Base-by-base conservation (phyloP, 2,113 vertebrate genomes). In the Psephotus haematonotus region DNA sequence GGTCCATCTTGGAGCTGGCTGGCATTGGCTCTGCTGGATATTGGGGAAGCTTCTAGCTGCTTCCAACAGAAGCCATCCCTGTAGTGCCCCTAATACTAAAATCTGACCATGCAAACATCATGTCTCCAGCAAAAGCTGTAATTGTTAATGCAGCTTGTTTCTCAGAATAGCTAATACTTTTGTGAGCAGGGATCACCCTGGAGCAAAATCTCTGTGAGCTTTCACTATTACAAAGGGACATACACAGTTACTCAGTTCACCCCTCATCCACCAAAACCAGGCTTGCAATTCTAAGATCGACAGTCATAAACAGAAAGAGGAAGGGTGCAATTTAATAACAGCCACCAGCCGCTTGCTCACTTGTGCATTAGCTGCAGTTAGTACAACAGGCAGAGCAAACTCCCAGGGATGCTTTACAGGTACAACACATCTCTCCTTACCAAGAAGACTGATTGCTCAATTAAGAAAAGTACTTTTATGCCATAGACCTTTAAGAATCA, bases 21-120 rank as follows among this genome's bases (percentile, higher is more conserved):
- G 13, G 46, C 1, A 3, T 11, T 37, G n/a, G 39, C 22, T 60
- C 4, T 41, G 8, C 15, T 0, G 0, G n/a, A 72, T 9, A 43
- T 10, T 5, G 6, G 7, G 44, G 17, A 79, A 55, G 13, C 27
- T 37, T 47, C 22, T 63, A 50, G 65, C 18, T n/a, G 33, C 18
- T 57, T 63, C 46, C 43, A 35, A 68, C 6, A 55, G 79, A 62
- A 35, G 9, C 39, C 7, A 49, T 25, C 4, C 27, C 50, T 27
- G 27, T 17, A 68, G 35, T 18, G 11, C 27, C 19, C 9, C 17
- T 11, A 13, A 37, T 47, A 65, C 15, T 10, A 70, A 81, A 70
- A 46, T 19, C 17, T 70, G 71, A 64, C 57, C n/a, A 25, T 0
- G 1, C 19, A 59, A 59, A 59, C 11, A 64, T 24, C 33, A 57